Conservation (phyloP, 1,140 invertebrate genomes). For the Maconellicoccus hirsutus region DNA sequence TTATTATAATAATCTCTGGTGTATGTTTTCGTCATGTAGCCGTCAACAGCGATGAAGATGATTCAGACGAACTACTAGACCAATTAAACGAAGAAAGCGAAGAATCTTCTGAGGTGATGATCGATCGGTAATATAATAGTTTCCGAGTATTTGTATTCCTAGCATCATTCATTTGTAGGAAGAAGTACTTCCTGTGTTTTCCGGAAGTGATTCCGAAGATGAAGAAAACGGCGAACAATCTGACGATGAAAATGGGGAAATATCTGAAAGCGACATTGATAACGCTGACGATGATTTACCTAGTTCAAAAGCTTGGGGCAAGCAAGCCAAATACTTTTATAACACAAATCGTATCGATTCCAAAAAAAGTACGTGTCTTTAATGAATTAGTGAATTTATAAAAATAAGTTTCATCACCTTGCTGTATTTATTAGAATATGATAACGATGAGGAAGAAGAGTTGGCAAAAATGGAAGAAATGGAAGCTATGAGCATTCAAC, state of each 20-base stretch:
- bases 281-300: neutral
- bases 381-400: neutral
- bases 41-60: neutral
- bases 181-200: neutral
- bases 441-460: neutral
- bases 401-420: neutral
- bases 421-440: neutral
- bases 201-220: neutral
- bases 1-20: too few relatives aligned
- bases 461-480: conserved; percentile 4
- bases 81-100: neutral
- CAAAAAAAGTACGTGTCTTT: neutral
- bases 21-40: too few relatives aligned
- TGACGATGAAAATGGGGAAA: neutral
- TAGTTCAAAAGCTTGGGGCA: neutral
- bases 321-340: neutral
- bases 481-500: neutral
- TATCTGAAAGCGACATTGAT: conserved; percentile 4
- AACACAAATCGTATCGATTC: neutral
- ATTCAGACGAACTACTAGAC: neutral
- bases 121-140: neutral
- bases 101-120: neutral
- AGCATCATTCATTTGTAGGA: neutral
- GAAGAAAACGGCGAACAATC: neutral
- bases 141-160: neutral